Conservation (phyloP, 2,113 vertebrate genomes). For the Trichomycterus rosablanca region DNA sequence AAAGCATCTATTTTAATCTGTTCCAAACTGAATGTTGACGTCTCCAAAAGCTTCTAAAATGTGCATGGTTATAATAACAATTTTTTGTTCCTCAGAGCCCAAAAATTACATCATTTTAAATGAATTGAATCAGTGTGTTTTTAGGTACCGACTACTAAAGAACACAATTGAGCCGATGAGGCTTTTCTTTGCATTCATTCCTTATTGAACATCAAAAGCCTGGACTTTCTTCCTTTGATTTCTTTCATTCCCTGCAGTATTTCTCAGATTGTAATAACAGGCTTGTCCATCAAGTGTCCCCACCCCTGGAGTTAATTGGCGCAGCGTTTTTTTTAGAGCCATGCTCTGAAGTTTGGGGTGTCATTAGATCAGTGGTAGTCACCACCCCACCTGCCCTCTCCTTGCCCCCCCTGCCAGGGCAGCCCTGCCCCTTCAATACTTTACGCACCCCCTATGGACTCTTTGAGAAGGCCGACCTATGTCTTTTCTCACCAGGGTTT, state of each 20-base stretch:
- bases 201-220: conserved; percentile 59
- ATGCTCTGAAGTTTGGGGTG: conserved; percentile 56
- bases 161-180: conserved; percentile 65
- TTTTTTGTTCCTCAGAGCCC: conserved; percentile 36
- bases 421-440: conserved; percentile 46
- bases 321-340: conserved; percentile 44
- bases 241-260: conserved; percentile 59
- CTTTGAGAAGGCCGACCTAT: conserved; percentile 50
- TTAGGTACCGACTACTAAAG: conserved; percentile 44
- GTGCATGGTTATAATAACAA: conserved; percentile 34
- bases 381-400: conserved; percentile 64
- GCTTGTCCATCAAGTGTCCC: conserved; percentile 71
- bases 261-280: conserved; percentile 68
- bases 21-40: too few species aligned
- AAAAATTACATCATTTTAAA: conserved; percentile 52
- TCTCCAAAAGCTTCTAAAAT: too few species aligned
- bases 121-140: conserved; percentile 43
- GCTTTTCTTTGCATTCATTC: conserved; percentile 60
- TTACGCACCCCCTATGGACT: conserved; percentile 45
- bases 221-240: conserved; percentile 62
- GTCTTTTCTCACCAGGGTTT: conserved; percentile 52
- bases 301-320: conserved; percentile 71
- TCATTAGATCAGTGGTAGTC: conserved; percentile 71
- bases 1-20: too few species aligned
- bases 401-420: conserved; percentile 33